Conservation (phyloP, 2,888 invertebrate species). For the Drosophila villosipedis region DNA sequence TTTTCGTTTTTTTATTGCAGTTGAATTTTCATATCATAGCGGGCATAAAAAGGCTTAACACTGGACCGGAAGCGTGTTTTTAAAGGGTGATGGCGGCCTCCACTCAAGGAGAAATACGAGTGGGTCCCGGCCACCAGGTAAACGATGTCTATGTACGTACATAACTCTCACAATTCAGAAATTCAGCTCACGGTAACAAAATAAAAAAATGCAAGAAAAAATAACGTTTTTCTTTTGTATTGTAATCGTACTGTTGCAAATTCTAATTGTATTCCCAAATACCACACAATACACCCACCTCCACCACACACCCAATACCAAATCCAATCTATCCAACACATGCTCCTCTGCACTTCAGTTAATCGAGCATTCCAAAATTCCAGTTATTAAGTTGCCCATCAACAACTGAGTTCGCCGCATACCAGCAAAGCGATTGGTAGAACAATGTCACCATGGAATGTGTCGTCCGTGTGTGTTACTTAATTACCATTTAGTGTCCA, state of each 20-base stretch:
- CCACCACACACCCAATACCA: background rate
- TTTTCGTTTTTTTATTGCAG: conserved; percentile 71
- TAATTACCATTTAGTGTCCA: conserved; percentile 6
- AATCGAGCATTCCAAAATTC: conserved; percentile 16
- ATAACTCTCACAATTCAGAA: conserved; percentile 86
- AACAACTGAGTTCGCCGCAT: conserved; percentile 5
- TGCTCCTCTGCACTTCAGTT: conserved; percentile 1
- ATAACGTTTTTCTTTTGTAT: conserved; percentile 58
- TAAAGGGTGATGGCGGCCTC: conserved; percentile 87
- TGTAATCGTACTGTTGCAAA: conserved; percentile 66
- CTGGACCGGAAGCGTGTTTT: conserved; percentile 85
- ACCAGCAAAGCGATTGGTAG: background rate
- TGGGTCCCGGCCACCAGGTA: conserved; percentile 92
- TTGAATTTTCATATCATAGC: conserved; percentile 83
- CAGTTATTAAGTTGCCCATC: conserved; percentile 25
- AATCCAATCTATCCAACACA: background rate
- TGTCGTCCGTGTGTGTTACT: conserved; percentile 3
- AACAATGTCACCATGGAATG: background rate
- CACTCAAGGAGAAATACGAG: conserved; percentile 91
- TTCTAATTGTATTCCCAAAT: conserved; percentile 55
- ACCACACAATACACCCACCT: background rate
- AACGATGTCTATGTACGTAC: conserved; percentile 89
- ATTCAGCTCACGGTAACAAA: conserved; percentile 86
- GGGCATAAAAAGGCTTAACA: conserved; percentile 85
- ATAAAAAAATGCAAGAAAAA: conserved; percentile 59